Conservation (phyloP, 1,140 invertebrate species). For the Eubasilissa regina region DNA sequence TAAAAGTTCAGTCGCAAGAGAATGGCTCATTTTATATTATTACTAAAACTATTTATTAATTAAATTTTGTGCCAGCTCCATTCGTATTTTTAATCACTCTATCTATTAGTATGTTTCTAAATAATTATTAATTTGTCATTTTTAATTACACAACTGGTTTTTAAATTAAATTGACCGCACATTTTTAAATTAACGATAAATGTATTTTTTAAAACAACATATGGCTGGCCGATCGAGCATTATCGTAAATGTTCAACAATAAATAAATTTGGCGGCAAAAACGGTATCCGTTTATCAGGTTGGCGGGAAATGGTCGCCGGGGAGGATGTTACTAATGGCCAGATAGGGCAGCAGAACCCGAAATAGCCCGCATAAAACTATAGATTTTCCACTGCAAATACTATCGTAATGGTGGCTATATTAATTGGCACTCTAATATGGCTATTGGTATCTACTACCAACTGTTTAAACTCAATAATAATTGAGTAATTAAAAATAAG, state of each 20-base stretch:
- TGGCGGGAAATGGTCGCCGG: constrained; percentile 41
- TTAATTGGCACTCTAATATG: background rate
- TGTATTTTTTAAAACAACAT: constrained; percentile 24
- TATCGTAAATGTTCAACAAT: constrained; percentile 56
- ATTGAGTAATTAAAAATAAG: no score
- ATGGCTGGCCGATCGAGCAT: constrained; percentile 45
- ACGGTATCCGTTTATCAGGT: constrained; percentile 58
- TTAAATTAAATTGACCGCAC: no score
- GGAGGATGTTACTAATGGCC: constrained; percentile 55
- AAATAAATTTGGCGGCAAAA: constrained; percentile 60
- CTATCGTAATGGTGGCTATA: constrained; percentile 16
- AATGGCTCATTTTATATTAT: no score
- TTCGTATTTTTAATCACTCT: no score
- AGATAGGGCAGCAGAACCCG: constrained; percentile 9
- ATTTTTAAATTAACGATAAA: background rate
- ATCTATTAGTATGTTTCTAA: no score
- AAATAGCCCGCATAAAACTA: constrained; percentile 39
- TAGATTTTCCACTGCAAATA: constrained; percentile 35
- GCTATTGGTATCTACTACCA: no score
- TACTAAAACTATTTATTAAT: no score
- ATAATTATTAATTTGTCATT: no score
- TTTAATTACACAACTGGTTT: no score
- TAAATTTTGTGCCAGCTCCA: no score
- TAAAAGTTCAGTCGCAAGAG: no score
- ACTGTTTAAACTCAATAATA: no score